Evolutionary conservation across 2,888 invertebrate species (phyloP).

Genomic region (Orchesellides sinensis): DNA sequence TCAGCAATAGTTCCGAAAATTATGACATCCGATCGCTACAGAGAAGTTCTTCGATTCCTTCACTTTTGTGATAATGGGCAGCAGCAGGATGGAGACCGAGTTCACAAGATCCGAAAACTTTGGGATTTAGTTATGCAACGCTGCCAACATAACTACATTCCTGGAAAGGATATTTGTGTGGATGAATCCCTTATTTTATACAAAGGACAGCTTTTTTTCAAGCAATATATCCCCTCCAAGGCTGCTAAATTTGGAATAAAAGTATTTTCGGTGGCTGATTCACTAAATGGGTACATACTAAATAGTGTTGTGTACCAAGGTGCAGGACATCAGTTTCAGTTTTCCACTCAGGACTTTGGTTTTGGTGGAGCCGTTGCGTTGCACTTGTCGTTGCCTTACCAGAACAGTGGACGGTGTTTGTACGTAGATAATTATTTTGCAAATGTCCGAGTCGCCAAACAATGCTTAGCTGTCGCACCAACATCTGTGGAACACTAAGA

Average conservation of each 20-base stretch:
- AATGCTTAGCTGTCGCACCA: not conserved
- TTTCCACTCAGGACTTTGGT: not conserved
- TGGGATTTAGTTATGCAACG: not conserved
- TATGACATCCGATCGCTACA: not conserved
- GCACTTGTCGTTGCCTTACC: not conserved
- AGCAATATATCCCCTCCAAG: not conserved
- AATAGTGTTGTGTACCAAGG: not conserved
- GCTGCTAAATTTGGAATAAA: not conserved
- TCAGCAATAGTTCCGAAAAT: not conserved
- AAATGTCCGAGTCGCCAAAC: not conserved
- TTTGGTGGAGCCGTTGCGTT: not conserved
- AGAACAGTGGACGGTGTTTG: not conserved
- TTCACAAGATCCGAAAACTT: not conserved
- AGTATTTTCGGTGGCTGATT: not conserved
- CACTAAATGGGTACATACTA: not conserved
- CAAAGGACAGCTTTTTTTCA: not conserved
- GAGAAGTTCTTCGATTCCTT: not conserved
- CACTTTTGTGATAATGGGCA: not conserved
- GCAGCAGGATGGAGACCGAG: not conserved
- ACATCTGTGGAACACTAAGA: too few species aligned
- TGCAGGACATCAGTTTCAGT: not conserved
- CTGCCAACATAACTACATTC: not conserved
- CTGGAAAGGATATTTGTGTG: not conserved
- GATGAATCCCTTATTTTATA: not conserved
- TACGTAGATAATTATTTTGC: not conserved